Base-by-base conservation (phyloP, 1,140 invertebrate species). In the Macrobrachium nipponense region DNA sequence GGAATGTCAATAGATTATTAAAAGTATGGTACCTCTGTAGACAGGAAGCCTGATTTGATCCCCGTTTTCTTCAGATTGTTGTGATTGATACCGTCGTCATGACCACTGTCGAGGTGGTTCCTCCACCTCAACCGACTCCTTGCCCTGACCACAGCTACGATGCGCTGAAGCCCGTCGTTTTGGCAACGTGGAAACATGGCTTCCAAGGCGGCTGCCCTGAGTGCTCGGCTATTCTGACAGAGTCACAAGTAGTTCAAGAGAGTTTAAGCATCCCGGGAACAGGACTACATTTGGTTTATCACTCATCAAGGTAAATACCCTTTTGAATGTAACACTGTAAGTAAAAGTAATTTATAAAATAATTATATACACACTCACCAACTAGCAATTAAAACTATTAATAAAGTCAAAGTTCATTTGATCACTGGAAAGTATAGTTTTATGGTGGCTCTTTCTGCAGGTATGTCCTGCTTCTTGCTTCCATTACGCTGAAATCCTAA, bases 161-260 rank as follows among this genome's bases (percentile, higher is more conserved):
- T 90, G 90, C 94, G 20, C 97, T 99, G 95, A 97, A 97, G 90
- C 98, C 98, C 0, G 96, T 98, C 0, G 97, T 98, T 0, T 91
- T 98, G 58, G 97, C 97, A 14, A 98, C 97, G 0, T 99, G 97
- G 97, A 98, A 98, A 90, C 96, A 98, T 90, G 97, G 97, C 43
- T 98, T 98, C 91, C 97, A 98, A 90, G 97, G 97, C 11, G 96
- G 96, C 0, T 98, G 97, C 91, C 96, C 97, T 0, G 96, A 98
- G 90, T 96, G 95, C 89, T 93, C 92, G 84, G 96, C 97, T 44
- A 97, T 99, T 86, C 93, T 99, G 60, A 96, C 97, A 0, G 98
- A 99, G 90, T 98, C 97, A 23, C 90, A 95, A 94, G 96, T 98
- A 0, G 94, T 98, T 2, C 97, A 98, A 92, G 97, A 99, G 92